Evolutionary conservation across 2,888 invertebrate species (phyloP), one percentile per base, ranked within the genome.

Genomic region (Napeogenes sylphis): DNA sequence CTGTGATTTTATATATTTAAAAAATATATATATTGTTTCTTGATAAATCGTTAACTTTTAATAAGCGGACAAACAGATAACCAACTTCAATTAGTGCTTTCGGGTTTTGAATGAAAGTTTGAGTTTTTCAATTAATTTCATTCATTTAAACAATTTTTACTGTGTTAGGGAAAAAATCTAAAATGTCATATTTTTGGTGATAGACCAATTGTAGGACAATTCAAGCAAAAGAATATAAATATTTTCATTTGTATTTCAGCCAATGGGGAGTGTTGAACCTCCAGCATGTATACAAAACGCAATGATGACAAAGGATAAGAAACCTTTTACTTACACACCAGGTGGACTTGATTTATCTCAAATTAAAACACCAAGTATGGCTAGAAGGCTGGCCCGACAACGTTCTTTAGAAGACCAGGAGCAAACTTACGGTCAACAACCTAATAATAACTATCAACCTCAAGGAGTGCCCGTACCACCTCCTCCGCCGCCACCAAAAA

Each of bases 241-340:
- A 42, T 33, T 46, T 4, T 6, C 47, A 8, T 21, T 59, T 58
- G 56, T 53, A 65, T 69, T 90, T 62, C 89, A 91, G 91, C 86
- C 86, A 63, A 87, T 87, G 85, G 87, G 87, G 10, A 72, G 67
- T 65, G 72, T 82, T 57, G 96, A 96, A 79, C 96, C 97, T 54
- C 98, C 98, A 67, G 94, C 95, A 69, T 96, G 97, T 73, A 95
- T 98, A 63, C 97, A 97, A 82, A 96, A 97, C 83, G 97, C 97
- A 45, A 97, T 97, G 96, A 94, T 97, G 94, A 96, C 96, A 75
- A 97, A 97, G 87, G 98, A 98, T 85, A 98, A 98, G 85, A 98
- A 98, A 79, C 98, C 98, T 12, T 98, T 98, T 82, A 98, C 98
- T n/a, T 98, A 98, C 83, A 97, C 97, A 21, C 98, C 98, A 2